Conservation (phyloP, 2,888 invertebrate genomes). For the Cabera pusaria region DNA sequence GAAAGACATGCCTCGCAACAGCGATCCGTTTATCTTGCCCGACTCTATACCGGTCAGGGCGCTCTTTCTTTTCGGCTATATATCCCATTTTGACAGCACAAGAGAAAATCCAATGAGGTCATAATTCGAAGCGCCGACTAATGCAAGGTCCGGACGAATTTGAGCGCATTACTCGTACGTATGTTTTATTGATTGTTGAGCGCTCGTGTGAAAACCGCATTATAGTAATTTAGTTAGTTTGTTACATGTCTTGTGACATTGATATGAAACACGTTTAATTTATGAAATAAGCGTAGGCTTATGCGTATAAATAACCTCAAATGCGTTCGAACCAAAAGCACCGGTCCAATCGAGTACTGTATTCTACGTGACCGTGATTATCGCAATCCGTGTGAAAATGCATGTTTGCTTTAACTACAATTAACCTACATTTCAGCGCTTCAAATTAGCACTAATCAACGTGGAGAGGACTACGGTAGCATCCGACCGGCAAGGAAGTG, state of each 20-base stretch:
- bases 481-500: slow-evolving; percentile 35
- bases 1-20: slow-evolving; percentile 86
- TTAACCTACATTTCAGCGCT: slow-evolving; percentile 35
- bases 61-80: slow-evolving; percentile 85
- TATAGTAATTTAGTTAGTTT: no score
- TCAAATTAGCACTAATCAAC: slow-evolving; percentile 36
- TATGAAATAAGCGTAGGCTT: no score
- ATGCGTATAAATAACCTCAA: slow-evolving; percentile 8
- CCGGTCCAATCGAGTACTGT: slow-evolving; percentile 13
- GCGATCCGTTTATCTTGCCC: slow-evolving; percentile 84
- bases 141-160: slow-evolving; percentile 8
- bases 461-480: slow-evolving; percentile 41
- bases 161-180: slow-evolving; percentile 8
- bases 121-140: slow-evolving; percentile 14
- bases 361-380: slow-evolving; percentile 15
- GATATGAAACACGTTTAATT: no score
- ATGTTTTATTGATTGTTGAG: no score
- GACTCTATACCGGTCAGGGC: slow-evolving; percentile 86
- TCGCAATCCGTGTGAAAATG: slow-evolving; percentile 19
- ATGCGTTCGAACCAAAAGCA: slow-evolving; percentile 15
- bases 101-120: slow-evolving; percentile 43
- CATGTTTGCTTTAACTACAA: slow-evolving; percentile 28
- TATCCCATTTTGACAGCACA: slow-evolving; percentile 59
- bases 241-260: no score
- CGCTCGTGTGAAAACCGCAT: no score